Base-by-base conservation (phyloP, 1,140 invertebrate genomes). In the Sminthurinus signatus region DNA sequence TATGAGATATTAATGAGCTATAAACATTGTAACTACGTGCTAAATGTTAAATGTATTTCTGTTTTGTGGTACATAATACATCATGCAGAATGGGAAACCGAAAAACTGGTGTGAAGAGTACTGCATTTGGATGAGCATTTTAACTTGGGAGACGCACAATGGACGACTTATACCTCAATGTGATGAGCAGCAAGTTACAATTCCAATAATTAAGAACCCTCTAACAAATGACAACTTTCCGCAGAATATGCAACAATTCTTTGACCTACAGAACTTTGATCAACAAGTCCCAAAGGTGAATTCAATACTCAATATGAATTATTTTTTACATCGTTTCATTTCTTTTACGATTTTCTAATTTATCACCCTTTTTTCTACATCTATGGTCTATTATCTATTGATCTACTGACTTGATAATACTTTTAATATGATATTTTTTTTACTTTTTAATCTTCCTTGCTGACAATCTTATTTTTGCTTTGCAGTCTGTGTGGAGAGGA, bases 81-180 rank as follows among this genome's bases (percentile, higher is more conserved):
- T n/a, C n/a, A n/a, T n/a, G n/a, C n/a, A n/a, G n/a, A n/a, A n/a
- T n/a, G n/a, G n/a, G n/a, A n/a, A n/a, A n/a, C n/a, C n/a, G n/a
- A 31, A 66, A 36, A 32, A 71, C 5, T 78, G 75, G 73, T 80
- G 79, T 63, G 58, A 69, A 8, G 70, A 76, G 14, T 76, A 77
- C n/a, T 67, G 73, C 64, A 59, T 79, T 1, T 76, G 77, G 48
- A 51, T 71, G 28, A 72, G 74, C 43, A 67, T 79, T 8, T 54
- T 77, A 0, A 55, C 71, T 2, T 66, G 78, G 75, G 27, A 81
- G 72, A 66, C 75, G 76, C 1, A 71, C 78, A 39, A 73, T 55
- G 50, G 78, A 76, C 10, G 66, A 12, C 67, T 71, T 21, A 57
- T 67, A 23, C 68, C 72, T n/a, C 23, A 57, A 1, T 72, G 21